Evolutionary conservation across 2,888 invertebrate species (phyloP), one percentile per base, ranked within the genome.

Genomic region (Linhomoeus sp.): DNA sequence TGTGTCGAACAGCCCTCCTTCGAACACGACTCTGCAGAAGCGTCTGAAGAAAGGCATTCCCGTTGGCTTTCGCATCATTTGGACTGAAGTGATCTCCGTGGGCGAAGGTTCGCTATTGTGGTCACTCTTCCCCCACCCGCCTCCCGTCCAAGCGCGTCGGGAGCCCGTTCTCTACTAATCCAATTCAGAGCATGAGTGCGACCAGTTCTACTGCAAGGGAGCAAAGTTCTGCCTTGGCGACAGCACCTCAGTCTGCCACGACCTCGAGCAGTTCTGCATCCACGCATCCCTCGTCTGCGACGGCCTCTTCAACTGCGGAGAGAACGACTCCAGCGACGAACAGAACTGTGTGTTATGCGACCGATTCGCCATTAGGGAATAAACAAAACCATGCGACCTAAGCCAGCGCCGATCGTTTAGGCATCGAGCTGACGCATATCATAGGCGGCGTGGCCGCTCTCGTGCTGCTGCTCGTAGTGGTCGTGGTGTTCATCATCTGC

Each of bases 241-340:
- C 35, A 57, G 56, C 2, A 55, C 57, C n/a, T 58, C 57, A 12
- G 56, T 59, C 20, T 66, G 66, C 45, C 58, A 56, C 9, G 53
- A 54, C 0, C 55, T 60, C 25, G 59, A 59, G 12, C 54, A 59
- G 23, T 64, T 67, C 42, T 69, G 69, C 50, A 66, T 69, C 46
- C 61, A 67, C 46, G 53, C 56, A 29, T 59, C 65, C 2, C 55
- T 68, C 14, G 60, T 65, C 9, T 69, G 69, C 51, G 64, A 69
- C 53, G 67, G 67, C 26, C 49, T 66, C 23, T 58, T 64, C 19
- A 67, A 69, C 50, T 69, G 69, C 53, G 66, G 65, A 24, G 68
- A 68, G 45, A 59, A 58, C 12, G 68, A 69, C 50, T 56, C 61
- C 37, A 61, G 61, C 23, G 68, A 66, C 51, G 66, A 66, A 51